Base-by-base conservation (phyloP, 2,888 invertebrate genomes). In the Alloplasta piceator region DNA sequence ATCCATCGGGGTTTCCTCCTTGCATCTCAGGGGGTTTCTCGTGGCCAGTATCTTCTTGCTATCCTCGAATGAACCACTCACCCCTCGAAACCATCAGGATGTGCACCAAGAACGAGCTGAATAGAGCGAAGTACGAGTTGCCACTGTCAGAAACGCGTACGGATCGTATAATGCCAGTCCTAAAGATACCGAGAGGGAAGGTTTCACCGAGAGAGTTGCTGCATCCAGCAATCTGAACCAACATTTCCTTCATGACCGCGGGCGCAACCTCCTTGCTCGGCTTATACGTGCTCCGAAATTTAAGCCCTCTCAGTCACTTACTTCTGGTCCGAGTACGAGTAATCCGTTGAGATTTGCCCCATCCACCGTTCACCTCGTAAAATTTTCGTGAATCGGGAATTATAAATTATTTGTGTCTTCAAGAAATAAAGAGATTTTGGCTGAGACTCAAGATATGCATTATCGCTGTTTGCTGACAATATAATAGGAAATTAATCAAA, bases 31-130 rank as follows among this genome's bases (percentile, higher is more conserved):
- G 84, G 88, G 88, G 85, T 83, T 83, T 56, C 58, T 75, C 84
- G 85, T 84, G 86, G 87, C 87, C 85, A 84, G 87, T 75, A 26
- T 26, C 26, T 75, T 63, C 43, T 67, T 55, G 16, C 83, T 86
- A 85, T 86, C 87, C 86, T 85, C 84, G 86, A 85, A 88, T 89
- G 88, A 88, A 88, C 83, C 78, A 48, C 80, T 82, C 84, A 85
- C 86, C 84, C 86, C 86, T 50, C 36, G 48, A 63, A 64, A 60
- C 38, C 68, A 63, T 77, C 68, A 60, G 74, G 52, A 74, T 74
- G 26, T 26, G 41, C 74, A 48, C 64, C 55, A 67, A 81, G 78
- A 81, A 71, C 61, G 52, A 46, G 56, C 61, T 16, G 66, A 60
- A 43, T 77, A 46, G 38, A 26, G 43, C 7, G 56, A 14, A 52